phyloP scores from a whole-genome alignment of 2,113 vertebrate genomes.

The Cyphomyrus plagiostoma region DNA sequence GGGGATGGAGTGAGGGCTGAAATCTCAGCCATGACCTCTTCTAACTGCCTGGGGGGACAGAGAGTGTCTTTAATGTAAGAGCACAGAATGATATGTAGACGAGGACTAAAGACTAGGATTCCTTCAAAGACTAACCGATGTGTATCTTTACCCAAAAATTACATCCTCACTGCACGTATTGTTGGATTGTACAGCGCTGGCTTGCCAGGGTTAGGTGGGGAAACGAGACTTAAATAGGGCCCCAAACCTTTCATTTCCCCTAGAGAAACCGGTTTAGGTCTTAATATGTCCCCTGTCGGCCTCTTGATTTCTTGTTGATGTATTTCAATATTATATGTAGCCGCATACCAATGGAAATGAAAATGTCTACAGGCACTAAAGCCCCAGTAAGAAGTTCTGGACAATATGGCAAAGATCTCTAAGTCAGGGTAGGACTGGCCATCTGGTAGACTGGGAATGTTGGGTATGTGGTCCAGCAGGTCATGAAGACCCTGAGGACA shows the following conservation, averaged over 20 bases:
- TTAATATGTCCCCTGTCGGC: not conserved
- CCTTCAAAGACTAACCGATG: not conserved
- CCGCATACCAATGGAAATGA: not conserved
- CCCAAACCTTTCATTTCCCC: not conserved
- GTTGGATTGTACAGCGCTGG: not conserved
- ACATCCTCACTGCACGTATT: not conserved
- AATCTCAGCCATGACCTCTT: slow-evolving; percentile 63
- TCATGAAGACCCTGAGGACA: not conserved
- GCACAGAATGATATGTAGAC: not conserved
- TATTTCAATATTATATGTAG: not conserved
- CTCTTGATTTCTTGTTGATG: not conserved
- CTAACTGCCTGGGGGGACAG: slow-evolving; percentile 31
- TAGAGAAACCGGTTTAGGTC: not conserved
- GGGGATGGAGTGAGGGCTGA: slow-evolving; percentile 54
- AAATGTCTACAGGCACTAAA: not conserved
- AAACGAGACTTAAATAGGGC: not conserved
- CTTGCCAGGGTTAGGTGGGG: not conserved
- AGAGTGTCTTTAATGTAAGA: not conserved
- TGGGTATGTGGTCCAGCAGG: not conserved
- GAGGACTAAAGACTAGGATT: not conserved
- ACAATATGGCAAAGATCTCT: not conserved
- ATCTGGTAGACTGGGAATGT: not conserved
- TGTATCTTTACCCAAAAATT: not conserved
- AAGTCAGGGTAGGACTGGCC: not conserved
- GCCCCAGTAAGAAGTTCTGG: not conserved